Evolutionary conservation across 2,888 invertebrate species (phyloP).

Genomic region (Cephus pygmeus): DNA sequence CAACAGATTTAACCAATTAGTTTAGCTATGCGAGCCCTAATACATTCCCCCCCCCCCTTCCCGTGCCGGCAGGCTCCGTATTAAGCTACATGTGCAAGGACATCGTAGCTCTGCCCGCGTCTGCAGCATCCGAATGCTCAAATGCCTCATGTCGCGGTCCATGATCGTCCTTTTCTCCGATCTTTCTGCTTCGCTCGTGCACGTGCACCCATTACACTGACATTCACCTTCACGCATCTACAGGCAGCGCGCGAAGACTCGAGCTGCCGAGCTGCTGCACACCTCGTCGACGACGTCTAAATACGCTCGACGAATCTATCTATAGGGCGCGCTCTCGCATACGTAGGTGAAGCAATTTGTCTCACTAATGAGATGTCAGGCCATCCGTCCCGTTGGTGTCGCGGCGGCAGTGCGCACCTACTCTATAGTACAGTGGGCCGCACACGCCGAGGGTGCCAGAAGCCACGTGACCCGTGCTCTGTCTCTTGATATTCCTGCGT

Average conservation of each 20-base stretch:
- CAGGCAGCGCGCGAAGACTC: no score
- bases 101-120: neutral
- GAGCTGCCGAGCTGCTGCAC: no score
- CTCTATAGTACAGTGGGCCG: no score
- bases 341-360: conserved; percentile 63
- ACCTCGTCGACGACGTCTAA: neutral
- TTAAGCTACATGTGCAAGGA: conserved; percentile 9
- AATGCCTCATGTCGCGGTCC: neutral
- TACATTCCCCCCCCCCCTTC: conserved; percentile 57
- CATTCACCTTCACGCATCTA: no score
- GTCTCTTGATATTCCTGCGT: no score
- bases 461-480: no score
- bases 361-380: conserved; percentile 66
- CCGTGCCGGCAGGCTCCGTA: conserved; percentile 39
- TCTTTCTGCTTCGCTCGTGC: neutral
- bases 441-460: no score
- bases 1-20: conserved; percentile 67
- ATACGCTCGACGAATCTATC: neutral
- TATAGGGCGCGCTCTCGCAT: conserved; percentile 7
- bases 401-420: conserved; percentile 21
- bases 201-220: neutral
- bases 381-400: conserved; percentile 47
- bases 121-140: no score
- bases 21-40: conserved; percentile 65
- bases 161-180: neutral